These are phyloP conservation scores for Hydrocynus forskahlii DNA, from an alignment of 2,797 vertebrate species.

Conservation along the genomic window DNA sequence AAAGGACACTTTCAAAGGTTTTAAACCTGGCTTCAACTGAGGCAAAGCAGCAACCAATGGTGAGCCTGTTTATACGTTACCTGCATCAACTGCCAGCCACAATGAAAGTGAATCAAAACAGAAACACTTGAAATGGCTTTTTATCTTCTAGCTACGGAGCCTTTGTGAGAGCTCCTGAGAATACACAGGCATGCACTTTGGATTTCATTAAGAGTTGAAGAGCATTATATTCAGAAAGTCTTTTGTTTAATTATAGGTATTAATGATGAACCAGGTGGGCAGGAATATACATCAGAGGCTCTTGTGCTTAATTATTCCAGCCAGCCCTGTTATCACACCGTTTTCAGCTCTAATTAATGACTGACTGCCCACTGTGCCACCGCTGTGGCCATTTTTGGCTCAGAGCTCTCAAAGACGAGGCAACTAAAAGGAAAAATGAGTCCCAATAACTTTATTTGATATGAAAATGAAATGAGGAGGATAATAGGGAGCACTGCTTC, in stretches of 20 bases:
- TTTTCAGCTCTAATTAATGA: constrained; percentile 58
- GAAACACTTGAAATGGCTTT: neutral
- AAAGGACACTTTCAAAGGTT: neutral
- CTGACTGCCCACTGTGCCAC: constrained; percentile 38
- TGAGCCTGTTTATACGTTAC: neutral
- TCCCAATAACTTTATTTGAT: constrained; percentile 39
- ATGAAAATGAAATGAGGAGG: constrained; percentile 40
- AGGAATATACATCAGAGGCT: constrained; percentile 42
- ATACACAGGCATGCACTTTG: neutral
- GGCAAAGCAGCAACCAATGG: neutral
- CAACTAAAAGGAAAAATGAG: constrained; percentile 38
- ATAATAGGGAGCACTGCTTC: constrained; percentile 20
- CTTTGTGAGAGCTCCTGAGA: neutral
- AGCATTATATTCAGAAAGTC: constrained; percentile 26
- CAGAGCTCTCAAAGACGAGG: constrained; percentile 5
- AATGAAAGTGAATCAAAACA: neutral
- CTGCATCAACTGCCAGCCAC: neutral
- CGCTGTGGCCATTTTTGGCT: constrained; percentile 44
- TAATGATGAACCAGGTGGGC: constrained; percentile 50
- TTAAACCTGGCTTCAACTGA: neutral
- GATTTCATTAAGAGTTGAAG: constrained; percentile 34
- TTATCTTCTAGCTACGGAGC: neutral
- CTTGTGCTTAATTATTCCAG: constrained; percentile 52
- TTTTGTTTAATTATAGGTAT: constrained; percentile 47
- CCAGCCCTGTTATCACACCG: constrained; percentile 48